Evolutionary conservation across 2,797 vertebrate genomes (phyloP).

Genomic region (Gorsachius magnificus): DNA sequence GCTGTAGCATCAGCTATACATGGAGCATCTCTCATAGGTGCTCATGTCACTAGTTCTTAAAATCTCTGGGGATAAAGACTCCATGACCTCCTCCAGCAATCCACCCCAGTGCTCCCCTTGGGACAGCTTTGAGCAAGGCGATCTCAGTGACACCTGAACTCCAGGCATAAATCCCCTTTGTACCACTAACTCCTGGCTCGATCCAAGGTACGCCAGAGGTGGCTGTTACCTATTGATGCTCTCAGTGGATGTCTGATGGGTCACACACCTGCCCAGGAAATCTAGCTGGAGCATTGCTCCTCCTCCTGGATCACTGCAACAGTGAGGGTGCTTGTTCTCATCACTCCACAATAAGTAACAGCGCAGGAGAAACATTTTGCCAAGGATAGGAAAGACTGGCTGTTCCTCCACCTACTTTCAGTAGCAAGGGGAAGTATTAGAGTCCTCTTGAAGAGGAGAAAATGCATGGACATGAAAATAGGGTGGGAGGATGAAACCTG

Average conservation of each 20-base stretch:
- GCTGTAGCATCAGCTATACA: neutral
- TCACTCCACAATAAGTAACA: neutral
- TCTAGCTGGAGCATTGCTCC: neutral
- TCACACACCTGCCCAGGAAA: neutral
- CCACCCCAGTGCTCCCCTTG: neutral
- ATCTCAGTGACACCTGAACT: neutral
- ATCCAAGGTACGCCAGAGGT: neutral
- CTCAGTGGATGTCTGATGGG: neutral
- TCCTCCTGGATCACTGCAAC: neutral
- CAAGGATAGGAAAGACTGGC: constrained; percentile 54
- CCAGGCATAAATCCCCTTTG: neutral
- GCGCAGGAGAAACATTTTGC: constrained; percentile 26
- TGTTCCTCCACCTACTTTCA: constrained; percentile 67
- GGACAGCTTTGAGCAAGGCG: neutral
- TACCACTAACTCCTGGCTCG: neutral
- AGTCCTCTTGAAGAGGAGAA: constrained; percentile 56
- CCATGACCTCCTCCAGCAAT: neutral
- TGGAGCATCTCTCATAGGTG: neutral
- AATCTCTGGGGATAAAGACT: neutral
- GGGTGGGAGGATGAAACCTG: constrained; percentile 69
- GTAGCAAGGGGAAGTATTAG: constrained; percentile 57
- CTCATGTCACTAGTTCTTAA: neutral
- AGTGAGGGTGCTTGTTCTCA: neutral
- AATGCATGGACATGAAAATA: constrained; percentile 63
- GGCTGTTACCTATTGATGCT: neutral